phyloP scores from a whole-genome alignment of 2,888 invertebrate species.

The Alloplasta piceator region DNA sequence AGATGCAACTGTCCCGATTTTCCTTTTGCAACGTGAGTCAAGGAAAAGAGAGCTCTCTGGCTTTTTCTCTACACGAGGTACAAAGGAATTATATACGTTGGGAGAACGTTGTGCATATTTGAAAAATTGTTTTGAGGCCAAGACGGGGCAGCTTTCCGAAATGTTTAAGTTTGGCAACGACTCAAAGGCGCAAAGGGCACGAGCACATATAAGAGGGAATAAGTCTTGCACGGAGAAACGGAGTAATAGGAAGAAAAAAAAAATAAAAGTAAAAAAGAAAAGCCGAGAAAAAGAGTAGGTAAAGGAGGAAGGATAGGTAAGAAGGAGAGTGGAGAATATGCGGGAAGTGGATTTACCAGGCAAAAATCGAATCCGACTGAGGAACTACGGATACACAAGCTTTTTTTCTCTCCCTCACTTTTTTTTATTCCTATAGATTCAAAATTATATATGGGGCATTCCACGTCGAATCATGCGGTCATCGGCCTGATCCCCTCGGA shows the following conservation, averaged over 20 bases:
- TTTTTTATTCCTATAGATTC: conserved; percentile 4
- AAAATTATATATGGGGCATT: conserved; percentile 29
- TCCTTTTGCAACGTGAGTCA: conserved; percentile 12
- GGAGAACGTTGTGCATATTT: conserved; percentile 50
- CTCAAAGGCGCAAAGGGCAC: conserved; percentile 43
- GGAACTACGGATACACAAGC: not conserved
- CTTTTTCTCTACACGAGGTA: not conserved
- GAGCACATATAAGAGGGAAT: not conserved
- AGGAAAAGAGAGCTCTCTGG: not conserved
- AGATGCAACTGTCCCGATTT: conserved; percentile 23
- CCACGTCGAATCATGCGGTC: too few species aligned
- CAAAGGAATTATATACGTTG: conserved; percentile 22
- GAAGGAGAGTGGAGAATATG: conserved; percentile 24
- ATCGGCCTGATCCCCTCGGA: too few species aligned
- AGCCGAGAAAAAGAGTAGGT: not conserved
- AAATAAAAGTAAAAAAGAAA: conserved; percentile 5
- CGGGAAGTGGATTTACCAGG: conserved; percentile 51
- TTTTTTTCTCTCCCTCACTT: conserved; percentile 8
- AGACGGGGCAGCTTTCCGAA: conserved; percentile 52
- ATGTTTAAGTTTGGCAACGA: conserved; percentile 59
- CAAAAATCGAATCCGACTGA: conserved; percentile 52
- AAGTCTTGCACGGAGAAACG: conserved; percentile 10
- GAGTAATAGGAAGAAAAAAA: conserved; percentile 7
- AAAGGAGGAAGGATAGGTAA: not conserved
- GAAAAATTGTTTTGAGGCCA: conserved; percentile 60